A percentile compares a stretch with the other conserved stretches of the same genome.
Conservation (phyloP, 2,113 vertebrate species). For the Semicossyphus pulcher region DNA sequence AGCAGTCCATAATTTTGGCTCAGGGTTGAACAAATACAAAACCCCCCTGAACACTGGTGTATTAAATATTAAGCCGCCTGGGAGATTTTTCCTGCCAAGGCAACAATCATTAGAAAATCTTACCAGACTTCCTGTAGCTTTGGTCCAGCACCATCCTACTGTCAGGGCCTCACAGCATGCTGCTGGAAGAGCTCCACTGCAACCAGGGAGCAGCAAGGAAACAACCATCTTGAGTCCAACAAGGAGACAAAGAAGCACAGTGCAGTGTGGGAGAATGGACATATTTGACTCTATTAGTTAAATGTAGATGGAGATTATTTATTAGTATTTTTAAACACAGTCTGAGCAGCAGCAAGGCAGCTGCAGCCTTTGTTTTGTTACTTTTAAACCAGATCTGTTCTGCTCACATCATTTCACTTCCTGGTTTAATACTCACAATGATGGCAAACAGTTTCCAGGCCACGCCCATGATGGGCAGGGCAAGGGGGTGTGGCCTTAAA, state of each 20-base stretch:
- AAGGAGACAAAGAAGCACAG: conserved; percentile 30
- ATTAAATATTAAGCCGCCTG: conserved; percentile 39
- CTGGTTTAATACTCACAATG: conserved; percentile 21
- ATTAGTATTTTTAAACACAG: not conserved
- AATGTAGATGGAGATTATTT: not conserved
- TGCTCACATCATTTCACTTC: not conserved
- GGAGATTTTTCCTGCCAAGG: conserved; percentile 46
- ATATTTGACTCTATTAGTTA: conserved; percentile 9
- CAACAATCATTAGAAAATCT: conserved; percentile 58
- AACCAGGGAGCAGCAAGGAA: conserved; percentile 41
- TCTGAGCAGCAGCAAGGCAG: not conserved
- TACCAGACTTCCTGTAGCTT: conserved; percentile 58
- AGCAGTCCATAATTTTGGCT: conserved; percentile 46
- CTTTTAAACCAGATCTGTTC: not conserved
- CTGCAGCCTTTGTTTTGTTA: conserved; percentile 5
- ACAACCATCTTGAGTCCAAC: conserved; percentile 31
- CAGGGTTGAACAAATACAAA: conserved; percentile 36
- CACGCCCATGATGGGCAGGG: conserved; percentile 11
- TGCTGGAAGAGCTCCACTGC: conserved; percentile 41
- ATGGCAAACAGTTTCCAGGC: conserved; percentile 36
- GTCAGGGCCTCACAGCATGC: conserved; percentile 57
- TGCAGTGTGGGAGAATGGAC: not conserved
- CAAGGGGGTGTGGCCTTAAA: conserved; percentile 52
- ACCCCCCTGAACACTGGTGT: conserved; percentile 25
- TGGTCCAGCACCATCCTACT: conserved; percentile 47